phyloP scores from a whole-genome alignment of 2,888 invertebrate species.

The Rhagium mordax region DNA sequence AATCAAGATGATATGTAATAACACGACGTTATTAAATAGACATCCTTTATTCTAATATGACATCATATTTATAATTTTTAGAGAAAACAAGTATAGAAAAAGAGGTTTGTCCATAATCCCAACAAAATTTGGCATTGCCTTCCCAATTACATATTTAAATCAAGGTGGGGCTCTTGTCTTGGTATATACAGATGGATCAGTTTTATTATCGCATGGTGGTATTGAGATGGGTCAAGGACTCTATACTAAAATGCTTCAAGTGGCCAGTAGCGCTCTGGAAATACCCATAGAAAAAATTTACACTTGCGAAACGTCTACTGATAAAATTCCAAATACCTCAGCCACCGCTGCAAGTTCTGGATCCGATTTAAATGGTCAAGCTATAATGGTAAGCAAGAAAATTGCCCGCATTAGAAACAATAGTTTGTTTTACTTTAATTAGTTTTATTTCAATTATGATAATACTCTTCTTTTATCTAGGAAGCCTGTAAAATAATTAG shows the following conservation, averaged over 20 bases:
- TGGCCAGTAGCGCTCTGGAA: conserved; percentile 82
- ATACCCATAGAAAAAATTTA: conserved; percentile 83
- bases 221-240: conserved; percentile 98
- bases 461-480: conserved; percentile 29
- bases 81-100: conserved; percentile 88
- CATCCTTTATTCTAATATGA: no score
- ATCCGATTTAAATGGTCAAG: conserved; percentile 94
- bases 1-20: no score
- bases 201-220: conserved; percentile 90
- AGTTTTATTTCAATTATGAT: no score
- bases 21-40: no score
- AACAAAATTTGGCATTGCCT: conserved; percentile 89
- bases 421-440: no score
- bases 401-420: no score
- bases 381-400: conserved; percentile 81
- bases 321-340: conserved; percentile 93
- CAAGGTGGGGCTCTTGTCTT: conserved; percentile 91
- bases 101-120: conserved; percentile 87
- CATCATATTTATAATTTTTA: conserved; percentile 66
- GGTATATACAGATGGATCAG: conserved; percentile 90
- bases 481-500: conserved; percentile 85
- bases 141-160: conserved; percentile 83
- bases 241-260: conserved; percentile 96
- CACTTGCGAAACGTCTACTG: conserved; percentile 87
- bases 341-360: conserved; percentile 92